A percentile compares a stretch with the other conserved stretches of the same genome.
Conservation (phyloP, 2,888 invertebrate genomes). For the Platerodrilus igneus region DNA sequence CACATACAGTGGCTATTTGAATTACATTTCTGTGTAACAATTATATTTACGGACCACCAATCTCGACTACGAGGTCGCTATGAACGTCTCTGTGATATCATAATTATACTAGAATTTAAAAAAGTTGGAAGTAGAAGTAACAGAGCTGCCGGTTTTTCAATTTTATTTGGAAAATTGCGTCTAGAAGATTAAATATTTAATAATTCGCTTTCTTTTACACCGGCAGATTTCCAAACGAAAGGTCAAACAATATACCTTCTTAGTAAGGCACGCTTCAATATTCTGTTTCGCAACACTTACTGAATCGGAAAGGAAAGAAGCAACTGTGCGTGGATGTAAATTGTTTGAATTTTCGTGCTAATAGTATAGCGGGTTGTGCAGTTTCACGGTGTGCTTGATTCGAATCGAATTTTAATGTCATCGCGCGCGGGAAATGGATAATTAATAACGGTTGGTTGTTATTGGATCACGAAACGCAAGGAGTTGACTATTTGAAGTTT, state of each 20-base stretch:
- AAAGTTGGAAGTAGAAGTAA: too few relatives aligned
- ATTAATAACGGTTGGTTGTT: constrained; percentile 31
- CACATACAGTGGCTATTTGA: too few relatives aligned
- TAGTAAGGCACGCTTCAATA: background rate
- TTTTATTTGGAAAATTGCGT: too few relatives aligned
- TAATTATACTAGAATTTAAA: too few relatives aligned
- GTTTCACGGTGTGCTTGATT: constrained; percentile 35
- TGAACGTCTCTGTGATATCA: too few relatives aligned
- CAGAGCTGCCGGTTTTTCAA: too few relatives aligned
- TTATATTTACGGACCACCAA: too few relatives aligned
- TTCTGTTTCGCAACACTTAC: background rate
- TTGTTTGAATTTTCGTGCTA: constrained; percentile 16
- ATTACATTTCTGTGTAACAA: too few relatives aligned
- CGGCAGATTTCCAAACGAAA: constrained; percentile 2
- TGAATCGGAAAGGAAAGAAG: constrained; percentile 3
- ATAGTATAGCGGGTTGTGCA: constrained; percentile 16
- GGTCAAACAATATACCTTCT: constrained; percentile 3
- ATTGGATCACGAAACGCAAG: constrained; percentile 20
- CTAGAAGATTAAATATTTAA: too few relatives aligned
- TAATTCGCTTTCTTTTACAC: constrained; percentile 2
- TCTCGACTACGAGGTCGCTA: too few relatives aligned
- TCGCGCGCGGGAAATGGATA: constrained; percentile 41
- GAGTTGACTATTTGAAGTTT: constrained; percentile 12
- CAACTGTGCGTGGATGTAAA: constrained; percentile 14
- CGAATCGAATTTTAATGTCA: constrained; percentile 44